Percentiles rank a stretch among this genome's conserved stretches.
phyloP scores from a whole-genome alignment of 2,113 vertebrate species.

The Mohoua ochrocephala region DNA sequence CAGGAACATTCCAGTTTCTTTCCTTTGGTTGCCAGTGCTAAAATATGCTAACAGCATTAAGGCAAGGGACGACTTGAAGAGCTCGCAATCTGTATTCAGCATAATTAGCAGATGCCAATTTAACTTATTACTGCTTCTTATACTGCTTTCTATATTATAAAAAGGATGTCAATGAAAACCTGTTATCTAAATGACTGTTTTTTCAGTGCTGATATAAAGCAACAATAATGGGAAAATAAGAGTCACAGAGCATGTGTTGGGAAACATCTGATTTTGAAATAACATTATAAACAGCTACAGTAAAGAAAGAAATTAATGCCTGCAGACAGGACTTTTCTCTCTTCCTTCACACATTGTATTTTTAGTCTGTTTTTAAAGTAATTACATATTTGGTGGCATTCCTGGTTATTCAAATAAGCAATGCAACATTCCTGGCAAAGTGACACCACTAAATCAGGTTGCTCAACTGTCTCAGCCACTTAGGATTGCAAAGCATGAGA shows the following conservation, averaged over 20 bases:
- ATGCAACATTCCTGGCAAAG: not conserved
- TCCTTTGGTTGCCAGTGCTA: constrained; percentile 60
- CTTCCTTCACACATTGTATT: not conserved
- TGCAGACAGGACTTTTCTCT: constrained; percentile 7
- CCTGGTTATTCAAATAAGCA: constrained; percentile 1
- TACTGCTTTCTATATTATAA: constrained; percentile 31
- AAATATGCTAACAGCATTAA: constrained; percentile 69
- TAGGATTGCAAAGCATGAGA: not conserved
- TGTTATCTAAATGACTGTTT: constrained; percentile 55
- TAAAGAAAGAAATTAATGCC: constrained; percentile 7
- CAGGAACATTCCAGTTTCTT: constrained; percentile 52
- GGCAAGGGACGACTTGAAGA: constrained; percentile 59
- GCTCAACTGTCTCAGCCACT: not conserved
- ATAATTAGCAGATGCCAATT: constrained; percentile 71
- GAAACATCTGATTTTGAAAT: constrained; percentile 5
- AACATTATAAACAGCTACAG: constrained; percentile 3
- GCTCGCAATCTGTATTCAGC: constrained; percentile 64
- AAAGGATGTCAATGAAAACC: constrained; percentile 38
- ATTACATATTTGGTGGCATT: not conserved
- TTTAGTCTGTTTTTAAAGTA: not conserved
- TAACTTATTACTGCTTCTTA: constrained; percentile 63
- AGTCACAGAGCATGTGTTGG: constrained; percentile 13
- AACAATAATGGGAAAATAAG: constrained; percentile 36
- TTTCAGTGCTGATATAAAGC: constrained; percentile 22
- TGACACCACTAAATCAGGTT: not conserved